A percentile compares a stretch with the other conserved stretches of the same genome.
Evolutionary conservation across 2,113 vertebrate species (phyloP).

Genomic region (Cnemophilus loriae): DNA sequence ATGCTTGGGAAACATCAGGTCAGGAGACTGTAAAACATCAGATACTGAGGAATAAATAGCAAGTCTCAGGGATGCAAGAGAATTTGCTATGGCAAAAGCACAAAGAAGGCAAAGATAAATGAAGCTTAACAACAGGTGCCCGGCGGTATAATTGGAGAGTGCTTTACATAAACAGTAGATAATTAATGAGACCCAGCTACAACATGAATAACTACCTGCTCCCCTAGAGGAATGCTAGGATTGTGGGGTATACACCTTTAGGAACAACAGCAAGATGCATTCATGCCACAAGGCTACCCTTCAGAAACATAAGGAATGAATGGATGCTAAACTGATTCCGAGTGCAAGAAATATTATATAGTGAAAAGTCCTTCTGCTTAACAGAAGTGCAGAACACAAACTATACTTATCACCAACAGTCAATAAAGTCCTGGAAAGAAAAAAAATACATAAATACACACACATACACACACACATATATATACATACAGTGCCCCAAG

Average conservation of each 20-base stretch:
- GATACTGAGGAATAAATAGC: background rate
- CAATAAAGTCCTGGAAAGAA: background rate
- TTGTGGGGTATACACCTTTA: background rate
- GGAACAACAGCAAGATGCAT: background rate
- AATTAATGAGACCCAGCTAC: background rate
- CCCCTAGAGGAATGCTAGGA: background rate
- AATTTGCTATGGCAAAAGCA: background rate
- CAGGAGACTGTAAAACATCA: background rate
- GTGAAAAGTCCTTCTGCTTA: background rate
- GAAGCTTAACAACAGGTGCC: background rate
- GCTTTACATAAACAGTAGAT: background rate
- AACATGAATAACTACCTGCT: background rate
- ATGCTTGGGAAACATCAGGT: background rate
- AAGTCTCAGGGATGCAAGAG: background rate
- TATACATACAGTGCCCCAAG: background rate
- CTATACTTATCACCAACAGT: background rate
- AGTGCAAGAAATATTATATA: background rate
- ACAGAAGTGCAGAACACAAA: background rate
- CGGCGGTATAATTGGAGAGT: background rate
- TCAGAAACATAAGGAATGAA: background rate
- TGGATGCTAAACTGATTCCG: background rate
- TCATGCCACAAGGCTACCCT: background rate
- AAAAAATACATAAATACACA: background rate
- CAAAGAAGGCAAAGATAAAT: slow-evolving; percentile 16
- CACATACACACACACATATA: fast-evolving